Base-by-base conservation (phyloP, 2,797 vertebrate species). In the Sphaeramia orbicularis region DNA sequence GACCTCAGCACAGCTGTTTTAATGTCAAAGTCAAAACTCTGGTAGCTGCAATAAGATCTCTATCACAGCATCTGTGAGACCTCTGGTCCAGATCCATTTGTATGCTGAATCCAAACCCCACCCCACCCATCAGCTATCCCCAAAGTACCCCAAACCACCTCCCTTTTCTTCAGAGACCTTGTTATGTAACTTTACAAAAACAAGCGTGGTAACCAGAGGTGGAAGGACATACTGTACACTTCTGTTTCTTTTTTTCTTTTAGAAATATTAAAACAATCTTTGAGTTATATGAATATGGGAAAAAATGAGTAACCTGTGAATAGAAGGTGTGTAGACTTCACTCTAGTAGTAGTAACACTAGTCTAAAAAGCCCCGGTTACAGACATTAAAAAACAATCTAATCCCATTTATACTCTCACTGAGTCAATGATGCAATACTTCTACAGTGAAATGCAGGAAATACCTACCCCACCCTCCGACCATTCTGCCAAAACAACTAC, bases 171-270 rank as follows among this genome's bases (percentile, higher is more conserved):
- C 40, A 10, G 19, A 37, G 9, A 19, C 56, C 53, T 37, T 66
- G 30, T 74, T 72, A 41, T 15, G 24, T 60, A 76, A 78, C 9
- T 1, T 21, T 16, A 18, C 24, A 52, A 60, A 78, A 75, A 59
- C 27, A 57, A 36, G 10, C 32, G 3, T 12, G 2, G 6, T 7
- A 16, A 32, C 14, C 24, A 27, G 24, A 27, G 3, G 24, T 27
- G n/a, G n/a, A n/a, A n/a, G n/a, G n/a, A n/a, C n/a, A n/a, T n/a
- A n/a, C n/a, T n/a, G n/a, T n/a, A n/a, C 24, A 27, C 6, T 27
- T 3, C 27, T 27, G 27, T 27, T 3, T 27, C n/a, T n/a, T n/a
- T 27, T 27, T 27, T 3, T 27, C n/a, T n/a, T n/a, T n/a, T n/a
- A n/a, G n/a, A n/a, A n/a, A n/a, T n/a, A n/a, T n/a, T n/a, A n/a